Base-by-base conservation (phyloP, 2,113 vertebrate species). In the Myocastor coypus region DNA sequence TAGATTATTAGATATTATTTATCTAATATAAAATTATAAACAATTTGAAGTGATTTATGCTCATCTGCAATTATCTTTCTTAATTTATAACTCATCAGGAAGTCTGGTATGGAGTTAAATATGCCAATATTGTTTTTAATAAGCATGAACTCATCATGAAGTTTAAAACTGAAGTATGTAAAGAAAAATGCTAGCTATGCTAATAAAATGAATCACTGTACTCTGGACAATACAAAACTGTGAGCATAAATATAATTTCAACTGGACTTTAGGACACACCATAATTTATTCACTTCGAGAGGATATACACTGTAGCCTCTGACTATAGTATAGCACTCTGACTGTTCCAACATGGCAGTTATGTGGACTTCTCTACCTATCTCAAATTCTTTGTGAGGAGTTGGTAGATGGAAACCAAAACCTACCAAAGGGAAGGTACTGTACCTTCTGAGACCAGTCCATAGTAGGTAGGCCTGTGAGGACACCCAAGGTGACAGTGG, bases 401-500 rank as follows among this genome's bases (percentile, higher is more conserved):
- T 82, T 34, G 84, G 59, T 68, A 13, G 61, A 17, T 8, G 0
- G 87, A 77, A 85, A n/a, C 10, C 26, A 75, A 78, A 93, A 46
- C 63, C 52, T 71, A 32, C 42, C 11, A n/a, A 73, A 64, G 57
- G 66, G 28, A 89, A n/a, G 32, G 9, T n/a, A 78, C 20, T n/a
- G 32, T 20, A 30, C 59, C 83, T 66, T 69, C 61, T 3, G 37
- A 28, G n/a, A 46, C 30, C 37, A 28, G 32, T 13, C 16, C 82
- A 40, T 11, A 42, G 46, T 50, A 50, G 40, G 0, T 34, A n/a
- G 40, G 0, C 40, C 63, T 11, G 19, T 0, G 13, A 55, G 50
- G 71, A 42, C 1, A 0, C 12, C 2, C 3, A 4, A 9, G 69
- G 63, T 30, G 55, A 34, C 19, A 42, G 50, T 0, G 16, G 3